phyloP scores from a whole-genome alignment of 2,113 vertebrate genomes.

The Dicrurus megarhynchus region DNA sequence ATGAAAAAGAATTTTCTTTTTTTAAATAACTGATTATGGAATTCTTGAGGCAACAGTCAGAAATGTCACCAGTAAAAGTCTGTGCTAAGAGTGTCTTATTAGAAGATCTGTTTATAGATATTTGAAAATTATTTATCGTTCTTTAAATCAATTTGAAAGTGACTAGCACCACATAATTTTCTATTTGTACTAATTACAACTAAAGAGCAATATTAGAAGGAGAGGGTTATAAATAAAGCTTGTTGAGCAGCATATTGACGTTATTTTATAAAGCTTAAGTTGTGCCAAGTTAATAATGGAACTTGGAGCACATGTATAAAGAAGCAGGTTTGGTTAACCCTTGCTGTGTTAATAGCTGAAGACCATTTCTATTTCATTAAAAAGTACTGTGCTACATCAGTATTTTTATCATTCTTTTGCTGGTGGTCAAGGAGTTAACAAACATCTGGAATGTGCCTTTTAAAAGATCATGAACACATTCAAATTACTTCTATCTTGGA shows the following conservation, averaged over 20 bases:
- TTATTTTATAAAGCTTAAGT: not conserved
- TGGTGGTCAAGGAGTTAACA: constrained; percentile 7
- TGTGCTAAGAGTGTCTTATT: not conserved
- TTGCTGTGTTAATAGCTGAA: not conserved
- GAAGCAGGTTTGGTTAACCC: not conserved
- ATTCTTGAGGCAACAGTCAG: not conserved
- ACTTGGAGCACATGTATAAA: not conserved
- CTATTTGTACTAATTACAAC: constrained; percentile 31
- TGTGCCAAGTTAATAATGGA: constrained; percentile 2
- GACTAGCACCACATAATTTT: not conserved
- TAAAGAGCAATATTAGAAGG: constrained; percentile 16
- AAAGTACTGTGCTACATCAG: not conserved
- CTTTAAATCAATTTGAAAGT: constrained; percentile 27
- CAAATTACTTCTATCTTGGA: constrained; percentile 12
- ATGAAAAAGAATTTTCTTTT: not conserved
- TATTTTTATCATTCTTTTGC: not conserved
- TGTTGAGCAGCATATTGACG: not conserved
- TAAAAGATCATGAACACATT: constrained; percentile 7
- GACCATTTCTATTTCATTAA: not conserved
- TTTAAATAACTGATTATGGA: not conserved
- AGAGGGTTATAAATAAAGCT: constrained; percentile 34
- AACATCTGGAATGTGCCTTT: constrained; percentile 22
- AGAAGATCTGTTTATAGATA: constrained; percentile 13
- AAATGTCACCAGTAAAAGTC: not conserved
- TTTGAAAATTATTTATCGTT: not conserved